phyloP scores from a whole-genome alignment of 2,113 vertebrate species.

The Jacana jacana region DNA sequence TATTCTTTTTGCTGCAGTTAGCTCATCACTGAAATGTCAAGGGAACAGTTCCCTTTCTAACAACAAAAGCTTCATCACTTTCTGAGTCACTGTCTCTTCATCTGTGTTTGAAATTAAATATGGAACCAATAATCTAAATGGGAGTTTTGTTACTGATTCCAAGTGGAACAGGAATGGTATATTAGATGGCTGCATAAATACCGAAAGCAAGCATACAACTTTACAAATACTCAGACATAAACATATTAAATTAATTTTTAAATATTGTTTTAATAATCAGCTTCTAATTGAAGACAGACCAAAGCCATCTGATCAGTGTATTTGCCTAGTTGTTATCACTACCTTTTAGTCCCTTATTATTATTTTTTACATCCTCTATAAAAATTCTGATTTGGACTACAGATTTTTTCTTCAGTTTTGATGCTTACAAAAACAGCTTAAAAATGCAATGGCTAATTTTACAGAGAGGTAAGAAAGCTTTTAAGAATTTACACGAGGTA shows the following conservation, averaged over 20 bases:
- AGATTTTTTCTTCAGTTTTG: not conserved
- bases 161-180: not conserved
- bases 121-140: not conserved
- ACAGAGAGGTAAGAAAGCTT: not conserved
- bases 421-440: not conserved
- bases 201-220: not conserved
- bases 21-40: not conserved
- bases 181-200: not conserved
- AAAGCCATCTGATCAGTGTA: not conserved
- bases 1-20: not conserved
- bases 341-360: not conserved
- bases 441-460: not conserved
- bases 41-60: slow-evolving; percentile 12
- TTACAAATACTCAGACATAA: not conserved
- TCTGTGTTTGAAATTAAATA: not conserved
- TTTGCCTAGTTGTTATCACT: not conserved
- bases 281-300: not conserved
- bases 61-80: slow-evolving; percentile 1
- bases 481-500: not conserved
- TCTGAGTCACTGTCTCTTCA: slow-evolving; percentile 16
- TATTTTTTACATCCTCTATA: not conserved
- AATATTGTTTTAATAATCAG: not conserved
- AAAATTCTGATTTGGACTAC: not conserved
- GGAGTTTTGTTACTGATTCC: not conserved
- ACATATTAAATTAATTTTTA: not conserved